Evolutionary conservation across 2,797 vertebrate genomes (phyloP).

Genomic region (Lagodon rhomboides): DNA sequence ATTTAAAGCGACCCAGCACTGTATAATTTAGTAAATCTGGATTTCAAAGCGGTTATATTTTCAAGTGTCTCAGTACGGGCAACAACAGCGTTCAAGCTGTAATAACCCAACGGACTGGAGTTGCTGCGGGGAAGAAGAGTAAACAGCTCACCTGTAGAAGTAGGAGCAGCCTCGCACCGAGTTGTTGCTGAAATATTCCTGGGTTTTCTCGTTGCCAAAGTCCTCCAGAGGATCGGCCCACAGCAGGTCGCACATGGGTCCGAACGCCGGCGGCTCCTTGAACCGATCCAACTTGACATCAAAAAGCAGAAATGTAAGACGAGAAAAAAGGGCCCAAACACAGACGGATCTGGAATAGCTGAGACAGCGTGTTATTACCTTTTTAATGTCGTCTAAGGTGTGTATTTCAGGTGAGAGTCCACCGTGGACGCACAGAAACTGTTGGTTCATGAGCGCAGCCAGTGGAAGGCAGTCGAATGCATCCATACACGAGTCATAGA

Average conservation of each 20-base stretch:
- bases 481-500: constrained; percentile 91
- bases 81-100: neutral
- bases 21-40: neutral
- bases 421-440: constrained; percentile 90
- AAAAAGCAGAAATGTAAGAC: neutral
- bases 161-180: constrained; percentile 90
- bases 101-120: constrained; percentile 2
- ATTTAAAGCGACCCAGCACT: constrained; percentile 2
- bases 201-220: constrained; percentile 90
- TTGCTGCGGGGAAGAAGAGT: constrained; percentile 11
- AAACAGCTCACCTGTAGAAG: constrained; percentile 87
- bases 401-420: constrained; percentile 90
- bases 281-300: constrained; percentile 86
- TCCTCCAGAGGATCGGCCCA: constrained; percentile 90
- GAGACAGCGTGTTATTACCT: constrained; percentile 72
- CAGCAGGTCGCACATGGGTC: constrained; percentile 90
- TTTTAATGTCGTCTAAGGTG: constrained; percentile 90
- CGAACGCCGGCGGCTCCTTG: constrained; percentile 89
- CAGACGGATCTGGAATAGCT: neutral
- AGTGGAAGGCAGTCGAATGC: constrained; percentile 90
- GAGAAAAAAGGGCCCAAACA: constrained; percentile 9
- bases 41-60: neutral
- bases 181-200: constrained; percentile 90
- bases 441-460: constrained; percentile 91
- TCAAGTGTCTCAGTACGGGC: neutral